A percentile compares a stretch with the other conserved stretches of the same genome.
Conservation (phyloP, 1,140 invertebrate genomes). For the Cepaea nemoralis region DNA sequence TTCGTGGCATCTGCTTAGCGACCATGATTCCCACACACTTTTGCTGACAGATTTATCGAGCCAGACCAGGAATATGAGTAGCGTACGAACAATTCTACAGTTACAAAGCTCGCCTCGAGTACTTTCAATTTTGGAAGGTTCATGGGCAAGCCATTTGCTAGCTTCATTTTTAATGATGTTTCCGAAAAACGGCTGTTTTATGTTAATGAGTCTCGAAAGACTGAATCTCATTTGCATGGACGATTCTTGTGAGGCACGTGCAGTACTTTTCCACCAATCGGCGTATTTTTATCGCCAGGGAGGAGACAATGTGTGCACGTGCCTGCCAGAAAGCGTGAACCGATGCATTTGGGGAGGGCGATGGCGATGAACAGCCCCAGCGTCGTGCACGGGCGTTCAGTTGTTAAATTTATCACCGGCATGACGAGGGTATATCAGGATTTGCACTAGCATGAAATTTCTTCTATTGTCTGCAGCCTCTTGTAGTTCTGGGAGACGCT, state of each 20-base stretch:
- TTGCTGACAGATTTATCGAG: background rate
- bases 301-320: conserved; percentile 29
- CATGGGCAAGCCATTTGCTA: conserved; percentile 1
- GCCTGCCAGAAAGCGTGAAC: conserved; percentile 13
- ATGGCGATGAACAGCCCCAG: background rate
- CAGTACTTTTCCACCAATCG: conserved; percentile 18
- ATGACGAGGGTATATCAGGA: background rate
- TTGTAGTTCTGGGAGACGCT: background rate
- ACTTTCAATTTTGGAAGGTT: background rate
- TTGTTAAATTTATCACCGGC: conserved; percentile 7
- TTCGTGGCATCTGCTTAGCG: background rate
- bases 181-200: background rate
- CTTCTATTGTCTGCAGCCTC: background rate
- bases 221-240: conserved; percentile 22
- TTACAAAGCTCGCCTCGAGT: background rate
- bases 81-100: background rate
- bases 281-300: conserved; percentile 27
- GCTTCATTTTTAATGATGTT: background rate
- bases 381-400: conserved; percentile 1
- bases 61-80: background rate
- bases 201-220: conserved; percentile 12
- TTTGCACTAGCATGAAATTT: conserved; percentile 3
- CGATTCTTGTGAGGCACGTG: conserved; percentile 16
- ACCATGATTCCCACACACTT: background rate
- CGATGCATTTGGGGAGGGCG: background rate